Evolutionary conservation across 1,140 invertebrate genomes (phyloP).

Genomic region (Leptinotarsa undecemlineata): DNA sequence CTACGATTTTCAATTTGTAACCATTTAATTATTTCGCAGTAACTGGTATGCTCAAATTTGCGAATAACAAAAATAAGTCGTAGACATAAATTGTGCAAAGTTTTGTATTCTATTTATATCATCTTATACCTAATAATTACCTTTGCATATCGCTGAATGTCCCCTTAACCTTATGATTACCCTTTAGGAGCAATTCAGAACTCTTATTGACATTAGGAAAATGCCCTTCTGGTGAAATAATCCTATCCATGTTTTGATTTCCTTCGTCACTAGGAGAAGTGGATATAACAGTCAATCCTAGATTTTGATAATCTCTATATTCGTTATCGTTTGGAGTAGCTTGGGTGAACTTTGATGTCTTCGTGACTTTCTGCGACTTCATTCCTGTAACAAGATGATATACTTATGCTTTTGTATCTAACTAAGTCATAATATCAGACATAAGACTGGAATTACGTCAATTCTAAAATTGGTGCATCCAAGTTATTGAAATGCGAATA

Average conservation of each 20-base stretch:
- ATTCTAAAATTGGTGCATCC: no score
- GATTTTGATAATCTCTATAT: slow-evolving; percentile 48
- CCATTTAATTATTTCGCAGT: no score
- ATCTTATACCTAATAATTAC: not conserved
- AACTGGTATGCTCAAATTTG: no score
- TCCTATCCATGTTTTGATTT: slow-evolving; percentile 38
- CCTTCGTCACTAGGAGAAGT: slow-evolving; percentile 35
- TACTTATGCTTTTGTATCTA: not conserved
- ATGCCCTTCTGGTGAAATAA: slow-evolving; percentile 33
- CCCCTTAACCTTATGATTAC: slow-evolving; percentile 38
- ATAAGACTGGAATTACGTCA: no score
- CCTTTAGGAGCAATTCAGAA: slow-evolving; percentile 46
- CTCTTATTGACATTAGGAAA: slow-evolving; percentile 45
- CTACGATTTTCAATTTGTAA: no score
- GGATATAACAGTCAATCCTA: slow-evolving; percentile 39
- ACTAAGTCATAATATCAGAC: no score
- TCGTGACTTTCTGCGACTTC: slow-evolving; percentile 44
- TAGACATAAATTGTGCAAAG: no score
- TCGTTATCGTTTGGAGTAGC: slow-evolving; percentile 49
- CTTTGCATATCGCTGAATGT: slow-evolving; percentile 30
- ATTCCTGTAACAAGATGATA: slow-evolving; percentile 34
- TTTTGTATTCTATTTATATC: no score
- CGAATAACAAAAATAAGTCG: no score
- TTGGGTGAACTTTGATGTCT: slow-evolving; percentile 52
- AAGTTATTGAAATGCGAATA: no score